Base-by-base conservation (phyloP, 2,888 invertebrate species). In the Yponomeuta plumbellus region DNA sequence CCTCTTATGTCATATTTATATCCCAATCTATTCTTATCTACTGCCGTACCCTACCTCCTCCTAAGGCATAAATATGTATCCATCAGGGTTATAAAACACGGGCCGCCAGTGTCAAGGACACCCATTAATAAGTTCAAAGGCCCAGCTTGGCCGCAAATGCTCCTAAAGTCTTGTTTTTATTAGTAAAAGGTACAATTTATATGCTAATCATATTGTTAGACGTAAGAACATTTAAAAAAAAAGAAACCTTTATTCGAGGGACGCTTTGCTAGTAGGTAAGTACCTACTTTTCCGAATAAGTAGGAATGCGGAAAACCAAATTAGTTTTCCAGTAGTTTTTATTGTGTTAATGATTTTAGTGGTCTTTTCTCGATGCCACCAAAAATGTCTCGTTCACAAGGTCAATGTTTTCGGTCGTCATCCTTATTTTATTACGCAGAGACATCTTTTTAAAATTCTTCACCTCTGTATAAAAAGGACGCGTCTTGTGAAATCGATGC, bases 401-500 rank as follows among this genome's bases (percentile, higher is more conserved):
- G 23, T 59, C 59, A 59, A 17, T 2, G 21, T 20, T 59, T 21
- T 52, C 44, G 44, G 44, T 52, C 44, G 17, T 52, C 44, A 59
- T 22, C 22, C 22, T 22, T 22, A 59, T 22, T 59, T 59, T 59
- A 59, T 59, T 22, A 23, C 21, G 5, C 1, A 5, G 10, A 59
- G 59, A 59, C 62, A 26, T 40, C 20, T 62, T 62, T 62, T 34
- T 20, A 39, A n/a, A 61, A 40, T 62, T 62, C 39, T 20, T 62
- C 34, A 34, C 39, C 39, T 39, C 26, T 11, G 34, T 62, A 62
- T 62, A 26, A 62, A 62, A 26, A 62, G 20, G 39, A 62, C 8
- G 20, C 6, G 62, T 39, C n/a, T 40, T 40, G 21, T 21, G 23
- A 61, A 61, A 34, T 61, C 26, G 20, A 20, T 58, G 20, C 58